Percentiles rank a stretch among this genome's conserved stretches.
These are phyloP conservation scores for Sycophila texana DNA, from an alignment of 2,888 invertebrate genomes.

Conservation along the genomic window DNA sequence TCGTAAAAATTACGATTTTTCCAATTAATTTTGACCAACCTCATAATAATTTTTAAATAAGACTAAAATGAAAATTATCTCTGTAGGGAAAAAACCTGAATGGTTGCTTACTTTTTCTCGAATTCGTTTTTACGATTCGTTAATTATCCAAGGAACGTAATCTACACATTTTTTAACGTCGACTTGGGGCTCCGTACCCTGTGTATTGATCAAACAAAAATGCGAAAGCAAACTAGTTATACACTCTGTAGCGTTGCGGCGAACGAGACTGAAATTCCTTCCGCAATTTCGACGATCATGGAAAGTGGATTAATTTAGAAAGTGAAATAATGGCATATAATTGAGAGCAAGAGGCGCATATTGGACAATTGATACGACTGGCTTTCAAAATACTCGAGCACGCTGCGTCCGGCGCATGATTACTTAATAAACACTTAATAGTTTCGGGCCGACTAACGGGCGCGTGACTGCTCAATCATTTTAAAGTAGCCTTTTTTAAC, in stretches of 20 bases:
- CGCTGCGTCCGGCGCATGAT: neutral
- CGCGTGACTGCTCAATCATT: neutral
- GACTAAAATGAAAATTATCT: too few relatives aligned
- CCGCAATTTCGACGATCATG: neutral
- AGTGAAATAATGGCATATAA: neutral
- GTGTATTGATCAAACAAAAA: conserved; percentile 27
- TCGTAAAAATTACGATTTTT: too few relatives aligned
- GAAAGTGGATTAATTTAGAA: conserved; percentile 20
- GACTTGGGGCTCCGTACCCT: neutral
- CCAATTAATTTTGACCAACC: too few relatives aligned
- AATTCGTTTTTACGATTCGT: too few relatives aligned
- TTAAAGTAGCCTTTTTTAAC: neutral
- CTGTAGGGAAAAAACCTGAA: too few relatives aligned
- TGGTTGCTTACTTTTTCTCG: too few relatives aligned
- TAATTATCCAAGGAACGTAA: neutral
- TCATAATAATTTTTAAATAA: too few relatives aligned
- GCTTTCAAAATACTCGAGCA: neutral
- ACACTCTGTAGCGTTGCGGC: too few relatives aligned
- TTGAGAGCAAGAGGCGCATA: neutral
- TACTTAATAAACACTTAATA: neutral
- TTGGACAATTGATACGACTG: neutral
- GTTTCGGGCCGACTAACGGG: neutral
- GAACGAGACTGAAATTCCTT: neutral
- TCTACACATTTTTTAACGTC: neutral
- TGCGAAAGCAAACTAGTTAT: neutral